Evolutionary conservation across 2,888 invertebrate genomes (phyloP), one percentile per base, ranked within the genome.

Genomic region (Unio delphinus): DNA sequence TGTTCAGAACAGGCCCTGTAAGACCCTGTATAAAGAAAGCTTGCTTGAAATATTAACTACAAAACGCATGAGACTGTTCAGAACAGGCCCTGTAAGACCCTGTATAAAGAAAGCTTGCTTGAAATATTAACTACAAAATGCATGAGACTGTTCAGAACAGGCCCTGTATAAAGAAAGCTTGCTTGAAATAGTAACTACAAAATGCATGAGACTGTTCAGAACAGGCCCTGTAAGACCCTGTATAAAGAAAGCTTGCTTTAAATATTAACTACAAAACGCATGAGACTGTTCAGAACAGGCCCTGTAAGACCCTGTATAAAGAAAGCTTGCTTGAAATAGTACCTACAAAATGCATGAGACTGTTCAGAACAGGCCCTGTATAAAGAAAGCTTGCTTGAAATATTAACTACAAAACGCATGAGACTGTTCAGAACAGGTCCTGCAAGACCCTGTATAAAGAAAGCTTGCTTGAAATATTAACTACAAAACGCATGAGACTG

Each of bases 21-120:
- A 69, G 54, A 59, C 6, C 34, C 18, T 30, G 7, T 23, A 59
- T 34, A 65, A 74, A 68, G 66, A 65, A 74, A 68, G 66, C 4
- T 63, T 57, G 58, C n/a, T 57, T 64, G 23, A 23, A 23, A 23
- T 23, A 23, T 0, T 23, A 23, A 28, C 18, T 20, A n/a, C 30
- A 8, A 18, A 61, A 55, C 30, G 56, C 17, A 23, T 18, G 18
- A 63, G 63, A 30, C 15, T 23, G 26, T 17, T 3, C 3, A 23
- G 15, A 15, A 17, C 11, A 15, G 15, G 58, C n/a, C 3, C 58
- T 23, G n/a, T 20, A 57, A 57, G 20, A n/a, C 0, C 23, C 20
- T 57, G n/a, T 23, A 7, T n/a, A n/a, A 58, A 23, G n/a, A n/a
- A 58, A 23, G n/a, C 58, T 8, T 58, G 58, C n/a, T 58, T 23